These are phyloP conservation scores for Drosophila dives DNA, from an alignment of 2,888 invertebrate species.

Conservation along the genomic window DNA sequence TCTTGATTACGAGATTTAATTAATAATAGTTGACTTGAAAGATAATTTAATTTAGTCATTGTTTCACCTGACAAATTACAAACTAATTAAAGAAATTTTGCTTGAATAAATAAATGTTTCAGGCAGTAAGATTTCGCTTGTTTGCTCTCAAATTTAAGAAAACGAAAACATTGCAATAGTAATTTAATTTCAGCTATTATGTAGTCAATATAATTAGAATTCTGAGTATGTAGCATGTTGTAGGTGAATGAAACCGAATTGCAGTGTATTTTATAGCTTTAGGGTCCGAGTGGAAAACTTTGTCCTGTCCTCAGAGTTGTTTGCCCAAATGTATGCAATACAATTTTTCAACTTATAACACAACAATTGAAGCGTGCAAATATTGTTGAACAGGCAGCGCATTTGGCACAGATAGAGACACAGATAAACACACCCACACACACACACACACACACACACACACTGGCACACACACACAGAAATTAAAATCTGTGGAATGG, in stretches of 20 bases:
- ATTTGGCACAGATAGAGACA: constrained; percentile 35
- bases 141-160: background rate
- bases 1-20: background rate
- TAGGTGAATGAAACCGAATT: constrained; percentile 9
- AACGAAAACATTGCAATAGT: background rate
- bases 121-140: background rate
- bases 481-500: constrained; percentile 39
- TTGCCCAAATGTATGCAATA: constrained; percentile 59
- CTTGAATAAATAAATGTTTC: background rate
- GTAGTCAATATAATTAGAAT: background rate
- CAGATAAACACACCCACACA: constrained; percentile 2
- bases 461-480: background rate
- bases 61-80: background rate
- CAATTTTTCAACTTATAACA: constrained; percentile 54
- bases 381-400: constrained; percentile 47
- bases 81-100: background rate
- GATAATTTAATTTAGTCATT: background rate
- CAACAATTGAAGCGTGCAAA: constrained; percentile 62
- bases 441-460: constrained; percentile 4
- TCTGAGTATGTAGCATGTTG: constrained; percentile 21
- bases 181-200: background rate
- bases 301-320: constrained; percentile 34
- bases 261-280: constrained; percentile 26
- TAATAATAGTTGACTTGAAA: background rate
- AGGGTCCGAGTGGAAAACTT: constrained; percentile 45